Percentiles rank a stretch among this genome's conserved stretches.
phyloP scores from a whole-genome alignment of 2,888 invertebrate genomes.

The Hemicrepidius hirtus region DNA sequence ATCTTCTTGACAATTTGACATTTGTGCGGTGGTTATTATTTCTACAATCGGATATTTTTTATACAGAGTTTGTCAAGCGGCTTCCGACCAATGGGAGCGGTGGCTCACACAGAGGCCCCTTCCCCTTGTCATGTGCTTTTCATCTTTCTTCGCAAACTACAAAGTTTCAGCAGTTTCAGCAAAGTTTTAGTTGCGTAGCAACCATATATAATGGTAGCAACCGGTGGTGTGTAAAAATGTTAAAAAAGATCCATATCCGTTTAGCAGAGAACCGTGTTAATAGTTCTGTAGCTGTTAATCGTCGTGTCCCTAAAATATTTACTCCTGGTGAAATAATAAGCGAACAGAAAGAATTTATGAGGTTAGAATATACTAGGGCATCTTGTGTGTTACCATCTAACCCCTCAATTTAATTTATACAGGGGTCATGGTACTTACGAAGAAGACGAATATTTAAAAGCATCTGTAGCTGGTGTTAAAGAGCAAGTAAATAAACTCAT shows the following conservation, averaged over 20 bases:
- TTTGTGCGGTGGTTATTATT: no score
- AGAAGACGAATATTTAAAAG: conserved; percentile 86
- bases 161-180: no score
- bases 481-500: conserved; percentile 96
- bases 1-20: no score
- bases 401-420: conserved; percentile 51
- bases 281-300: conserved; percentile 74
- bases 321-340: conserved; percentile 94
- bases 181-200: no score
- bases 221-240: conserved; percentile 68
- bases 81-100: no score
- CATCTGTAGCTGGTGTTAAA: conserved; percentile 95
- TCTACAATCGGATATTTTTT: no score
- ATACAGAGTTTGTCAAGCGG: no score
- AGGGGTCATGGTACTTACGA: conserved; percentile 98
- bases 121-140: no score
- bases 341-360: conserved; percentile 87
- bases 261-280: conserved; percentile 80
- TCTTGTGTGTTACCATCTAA: no score
- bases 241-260: conserved; percentile 77
- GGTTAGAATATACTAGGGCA: conserved; percentile 76
- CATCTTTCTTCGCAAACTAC: no score
- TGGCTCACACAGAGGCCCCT: no score
- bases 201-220: no score
- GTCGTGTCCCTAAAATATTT: conserved; percentile 80